Percentiles rank a stretch among this genome's conserved stretches.
phyloP scores from a whole-genome alignment of 2,797 vertebrate species.

The Esox lucius region DNA sequence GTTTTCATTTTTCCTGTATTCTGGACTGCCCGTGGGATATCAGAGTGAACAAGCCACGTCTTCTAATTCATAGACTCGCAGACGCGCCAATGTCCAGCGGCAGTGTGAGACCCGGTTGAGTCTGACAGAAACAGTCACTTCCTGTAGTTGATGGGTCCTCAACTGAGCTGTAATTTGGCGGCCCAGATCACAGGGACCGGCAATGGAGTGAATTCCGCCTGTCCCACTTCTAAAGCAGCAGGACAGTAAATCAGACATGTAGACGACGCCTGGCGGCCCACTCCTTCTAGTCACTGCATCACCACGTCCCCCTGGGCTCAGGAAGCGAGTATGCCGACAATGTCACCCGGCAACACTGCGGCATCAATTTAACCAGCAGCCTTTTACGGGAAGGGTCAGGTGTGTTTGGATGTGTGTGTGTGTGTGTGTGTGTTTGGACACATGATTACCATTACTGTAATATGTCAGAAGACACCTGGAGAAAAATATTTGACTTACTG shows the following conservation, averaged over 20 bases:
- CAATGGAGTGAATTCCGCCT: constrained; percentile 90
- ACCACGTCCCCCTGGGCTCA: constrained; percentile 65
- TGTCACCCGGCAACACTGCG: constrained; percentile 77
- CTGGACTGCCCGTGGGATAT: not conserved
- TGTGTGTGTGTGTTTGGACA: not conserved
- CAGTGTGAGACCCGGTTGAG: constrained; percentile 19
- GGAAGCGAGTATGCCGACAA: constrained; percentile 77
- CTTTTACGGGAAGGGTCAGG: constrained; percentile 32
- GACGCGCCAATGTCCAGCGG: constrained; percentile 48
- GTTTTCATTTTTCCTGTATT: too few species aligned
- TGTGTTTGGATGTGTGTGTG: not conserved
- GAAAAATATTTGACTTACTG: not conserved
- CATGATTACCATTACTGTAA: not conserved
- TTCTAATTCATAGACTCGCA: not conserved
- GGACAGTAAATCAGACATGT: constrained; percentile 90
- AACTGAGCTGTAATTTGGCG: constrained; percentile 78
- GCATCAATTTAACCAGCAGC: constrained; percentile 52
- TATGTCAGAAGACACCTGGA: not conserved
- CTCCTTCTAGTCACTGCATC: constrained; percentile 73
- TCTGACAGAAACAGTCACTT: constrained; percentile 55
- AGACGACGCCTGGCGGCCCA: constrained; percentile 79
- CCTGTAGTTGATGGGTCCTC: constrained; percentile 79
- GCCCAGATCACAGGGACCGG: constrained; percentile 90
- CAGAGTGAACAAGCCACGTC: not conserved
- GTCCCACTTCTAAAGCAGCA: constrained; percentile 88